phyloP scores from a whole-genome alignment of 2,888 invertebrate species.

The Bellardia bayeri region DNA sequence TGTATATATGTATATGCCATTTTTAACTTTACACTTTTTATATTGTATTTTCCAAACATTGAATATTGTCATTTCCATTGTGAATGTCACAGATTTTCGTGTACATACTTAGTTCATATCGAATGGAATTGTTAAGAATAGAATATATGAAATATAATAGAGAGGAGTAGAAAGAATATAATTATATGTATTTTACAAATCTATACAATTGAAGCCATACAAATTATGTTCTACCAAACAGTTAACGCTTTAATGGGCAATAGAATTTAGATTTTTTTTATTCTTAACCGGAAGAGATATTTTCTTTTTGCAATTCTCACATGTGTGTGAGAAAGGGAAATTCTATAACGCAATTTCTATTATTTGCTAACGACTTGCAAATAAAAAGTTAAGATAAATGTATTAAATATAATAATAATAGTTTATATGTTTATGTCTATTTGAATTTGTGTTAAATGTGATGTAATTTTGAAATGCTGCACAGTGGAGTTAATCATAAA shows the following conservation, averaged over 20 bases:
- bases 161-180: not conserved
- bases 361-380: not conserved
- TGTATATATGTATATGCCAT: not conserved
- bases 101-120: constrained; percentile 23
- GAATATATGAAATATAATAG: constrained; percentile 38
- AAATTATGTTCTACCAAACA: constrained; percentile 45
- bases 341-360: constrained; percentile 9
- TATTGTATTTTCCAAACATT: constrained; percentile 31
- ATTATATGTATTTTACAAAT: constrained; percentile 44
- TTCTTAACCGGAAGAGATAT: constrained; percentile 53
- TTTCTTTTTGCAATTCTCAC: not conserved
- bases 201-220: constrained; percentile 66
- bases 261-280: constrained; percentile 43
- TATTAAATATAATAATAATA: not conserved
- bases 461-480: no score
- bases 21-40: not conserved
- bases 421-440: no score
- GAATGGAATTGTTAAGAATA: constrained; percentile 5
- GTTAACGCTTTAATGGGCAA: constrained; percentile 47
- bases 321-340: not conserved
- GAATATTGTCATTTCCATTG: constrained; percentile 19
- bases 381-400: not conserved
- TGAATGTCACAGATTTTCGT: constrained; percentile 25
- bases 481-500: no score
- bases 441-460: no score